Evolutionary conservation across 92 coral and sea anemone species (phyloP).

Genomic region (Umimayanthus kanabou): DNA sequence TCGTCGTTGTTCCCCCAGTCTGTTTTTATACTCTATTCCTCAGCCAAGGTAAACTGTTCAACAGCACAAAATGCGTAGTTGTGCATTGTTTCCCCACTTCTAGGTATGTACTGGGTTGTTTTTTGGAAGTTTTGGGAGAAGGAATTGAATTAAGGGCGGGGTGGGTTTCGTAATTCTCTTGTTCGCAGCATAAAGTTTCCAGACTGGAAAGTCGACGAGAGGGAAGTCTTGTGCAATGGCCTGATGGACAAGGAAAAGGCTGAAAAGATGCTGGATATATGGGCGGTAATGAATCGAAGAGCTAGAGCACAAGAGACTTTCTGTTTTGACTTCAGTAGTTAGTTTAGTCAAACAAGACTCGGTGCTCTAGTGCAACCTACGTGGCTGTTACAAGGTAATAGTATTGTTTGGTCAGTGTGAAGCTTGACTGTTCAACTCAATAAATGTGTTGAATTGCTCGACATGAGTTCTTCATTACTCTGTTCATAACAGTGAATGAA

Average conservation of each 20-base stretch:
- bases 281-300: not conserved
- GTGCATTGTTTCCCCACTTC: not conserved
- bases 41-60: not conserved
- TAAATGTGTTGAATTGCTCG: constrained; percentile 29
- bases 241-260: constrained; percentile 5
- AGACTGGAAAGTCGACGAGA: not conserved
- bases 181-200: constrained; percentile 18
- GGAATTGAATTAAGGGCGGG: not conserved
- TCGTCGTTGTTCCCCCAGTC: not conserved
- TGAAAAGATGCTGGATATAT: constrained; percentile 7
- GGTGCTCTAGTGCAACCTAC: constrained; percentile 40
- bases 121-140: not conserved
- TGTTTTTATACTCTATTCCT: not conserved
- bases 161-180: not conserved
- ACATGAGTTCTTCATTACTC: constrained; percentile 27
- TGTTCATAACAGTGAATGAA: not conserved
- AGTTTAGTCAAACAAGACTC: constrained; percentile 28
- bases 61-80: not conserved
- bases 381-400: constrained; percentile 39
- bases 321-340: constrained; percentile 7
- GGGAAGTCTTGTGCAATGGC: not conserved
- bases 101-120: not conserved
- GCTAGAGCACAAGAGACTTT: constrained; percentile 45
- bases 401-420: constrained; percentile 24
- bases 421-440: constrained; percentile 23